Conservation (phyloP, 1,140 invertebrate species). For the Drosophila grimshawi region DNA sequence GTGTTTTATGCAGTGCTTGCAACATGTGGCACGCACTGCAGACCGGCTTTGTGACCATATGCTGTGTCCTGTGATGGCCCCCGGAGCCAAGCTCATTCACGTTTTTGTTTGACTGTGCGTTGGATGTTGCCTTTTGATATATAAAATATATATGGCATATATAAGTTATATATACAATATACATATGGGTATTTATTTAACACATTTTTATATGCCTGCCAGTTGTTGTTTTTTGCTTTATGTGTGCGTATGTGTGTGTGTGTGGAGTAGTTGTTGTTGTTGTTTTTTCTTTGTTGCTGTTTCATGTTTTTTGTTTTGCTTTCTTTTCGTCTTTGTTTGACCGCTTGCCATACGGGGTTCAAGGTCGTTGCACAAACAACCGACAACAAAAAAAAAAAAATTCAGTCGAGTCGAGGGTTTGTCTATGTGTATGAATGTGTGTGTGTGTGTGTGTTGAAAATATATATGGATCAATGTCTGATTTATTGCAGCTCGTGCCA, state of each 20-base stretch:
- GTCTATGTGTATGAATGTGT: constrained; percentile 43
- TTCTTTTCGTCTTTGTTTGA: constrained; percentile 77
- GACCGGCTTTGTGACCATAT: constrained; percentile 64
- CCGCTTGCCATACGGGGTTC: constrained; percentile 68
- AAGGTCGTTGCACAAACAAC: constrained; percentile 68
- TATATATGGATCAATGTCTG: constrained; percentile 80
- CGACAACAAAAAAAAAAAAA: constrained; percentile 33
- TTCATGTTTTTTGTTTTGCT: constrained; percentile 51
- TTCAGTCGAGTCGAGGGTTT: constrained; percentile 55
- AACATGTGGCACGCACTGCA: constrained; percentile 79
- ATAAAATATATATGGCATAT: constrained; percentile 39
- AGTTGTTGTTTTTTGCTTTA: constrained; percentile 26
- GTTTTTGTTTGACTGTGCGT: constrained; percentile 42
- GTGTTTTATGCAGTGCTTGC: constrained; percentile 40
- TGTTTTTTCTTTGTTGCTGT: constrained; percentile 42
- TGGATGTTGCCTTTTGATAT: constrained; percentile 41
- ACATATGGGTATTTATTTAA: constrained; percentile 74
- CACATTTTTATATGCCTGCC: constrained; percentile 74
- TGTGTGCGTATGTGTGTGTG: constrained; percentile 27
- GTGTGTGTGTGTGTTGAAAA: constrained; percentile 45
- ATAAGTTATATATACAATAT: constrained; percentile 25
- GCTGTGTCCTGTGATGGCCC: constrained; percentile 25
- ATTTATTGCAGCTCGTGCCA: constrained; percentile 79
- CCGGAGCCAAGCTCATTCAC: constrained; percentile 31
- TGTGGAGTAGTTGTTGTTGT: constrained; percentile 40